Base-by-base conservation (phyloP, 30 jellyfish, hydroid and myxozoan genomes). In the Hydractinia echinata region DNA sequence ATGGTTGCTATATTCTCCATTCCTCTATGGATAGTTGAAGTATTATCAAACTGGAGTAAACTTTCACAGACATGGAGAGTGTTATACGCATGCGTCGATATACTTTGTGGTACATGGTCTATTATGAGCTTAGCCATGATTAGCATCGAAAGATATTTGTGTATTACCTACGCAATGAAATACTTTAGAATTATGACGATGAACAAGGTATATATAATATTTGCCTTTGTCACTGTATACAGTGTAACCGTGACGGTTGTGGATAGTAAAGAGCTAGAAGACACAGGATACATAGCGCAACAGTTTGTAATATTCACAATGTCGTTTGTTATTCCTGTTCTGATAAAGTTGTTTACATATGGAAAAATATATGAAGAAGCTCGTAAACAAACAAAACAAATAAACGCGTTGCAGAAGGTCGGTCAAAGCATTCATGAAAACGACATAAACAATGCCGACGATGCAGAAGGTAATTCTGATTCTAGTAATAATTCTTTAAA, bases 21-120 rank as follows among this genome's bases (percentile, higher is more conserved):
- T 72, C 97, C 97, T 20, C 76, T 83, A 52, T 91, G 97, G 97
- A 77, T 91, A 7, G 62, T 90, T 67, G 81, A 51, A 86, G 77
- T 82, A 4, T 55, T 15, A n/a, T 71, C 85, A 39, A 91, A 91
- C 54, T 91, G 92, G 91, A 13, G 39, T n/a, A 9, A 13, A 6
- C 20, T 55, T 7, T 54, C 82, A 11, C 11, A 58, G 39, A 13
- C 8, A 15, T 62, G 20, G n/a, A 61, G 51, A 6, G 7, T 6
- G 4, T 67, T 91, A 19, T 83, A 88, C 85, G 55, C 72, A 6
- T 82, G 92, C 73, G 68, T 91, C 62, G 97, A 91, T 56, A 86
- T 91, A 10, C 82, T 91, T 76, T 87, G 96, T 55, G 86, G 97
- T 69, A 82, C 96, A 13, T 86, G 82, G 86, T 91, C 97, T 13